These are phyloP conservation scores for Drosophila pseudoobscura DNA, from an alignment of 1,140 invertebrate species.

Conservation along the genomic window DNA sequence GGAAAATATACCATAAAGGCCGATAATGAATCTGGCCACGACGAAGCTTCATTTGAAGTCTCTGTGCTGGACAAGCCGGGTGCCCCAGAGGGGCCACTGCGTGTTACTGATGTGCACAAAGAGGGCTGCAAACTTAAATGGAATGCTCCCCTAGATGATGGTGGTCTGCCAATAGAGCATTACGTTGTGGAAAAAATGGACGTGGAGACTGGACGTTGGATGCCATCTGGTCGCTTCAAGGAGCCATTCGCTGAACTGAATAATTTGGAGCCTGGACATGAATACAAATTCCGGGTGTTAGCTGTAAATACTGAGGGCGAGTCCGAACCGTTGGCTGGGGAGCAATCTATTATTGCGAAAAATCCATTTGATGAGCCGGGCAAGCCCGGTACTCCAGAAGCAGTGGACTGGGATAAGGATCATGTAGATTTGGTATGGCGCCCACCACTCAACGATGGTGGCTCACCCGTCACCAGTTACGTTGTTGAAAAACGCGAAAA, in stretches of 20 bases:
- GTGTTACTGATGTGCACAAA: constrained; percentile 94
- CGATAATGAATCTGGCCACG: constrained; percentile 95
- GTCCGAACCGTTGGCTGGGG: constrained; percentile 95
- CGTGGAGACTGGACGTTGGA: constrained; percentile 92
- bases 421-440: constrained; percentile 96
- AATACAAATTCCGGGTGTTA: constrained; percentile 98
- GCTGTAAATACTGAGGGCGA: constrained; percentile 98
- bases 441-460: constrained; percentile 94
- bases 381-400: constrained; percentile 93
- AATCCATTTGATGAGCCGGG: constrained; percentile 99
- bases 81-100: constrained; percentile 95
- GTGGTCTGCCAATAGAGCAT: constrained; percentile 94
- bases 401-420: constrained; percentile 97
- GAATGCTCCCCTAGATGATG: constrained; percentile 96
- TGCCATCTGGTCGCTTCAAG: constrained; percentile 90
- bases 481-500: constrained; percentile 97
- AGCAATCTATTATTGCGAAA: constrained; percentile 96
- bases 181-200: constrained; percentile 97
- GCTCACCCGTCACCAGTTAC: constrained; percentile 96
- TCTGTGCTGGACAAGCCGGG: constrained; percentile 94
- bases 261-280: constrained; percentile 94
- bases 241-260: constrained; percentile 93
- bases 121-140: constrained; percentile 97
- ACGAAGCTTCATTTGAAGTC: constrained; percentile 95
- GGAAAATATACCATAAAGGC: constrained; percentile 94